Evolutionary conservation across 2,113 vertebrate species (phyloP).

Genomic region (Collichthys lucidus): DNA sequence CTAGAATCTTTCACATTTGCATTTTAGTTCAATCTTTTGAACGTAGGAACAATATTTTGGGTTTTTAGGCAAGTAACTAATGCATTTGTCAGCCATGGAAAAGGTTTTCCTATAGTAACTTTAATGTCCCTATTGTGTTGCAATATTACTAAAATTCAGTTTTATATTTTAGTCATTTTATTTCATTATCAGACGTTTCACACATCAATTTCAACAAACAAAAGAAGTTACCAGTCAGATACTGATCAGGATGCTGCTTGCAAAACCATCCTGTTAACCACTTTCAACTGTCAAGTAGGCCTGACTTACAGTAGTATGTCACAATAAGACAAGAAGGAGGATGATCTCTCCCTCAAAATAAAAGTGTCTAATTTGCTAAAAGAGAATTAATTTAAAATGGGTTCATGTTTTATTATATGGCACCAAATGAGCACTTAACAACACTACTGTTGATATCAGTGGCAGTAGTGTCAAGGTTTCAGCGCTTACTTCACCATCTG

Average conservation of each 20-base stretch:
- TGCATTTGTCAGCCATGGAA: background rate
- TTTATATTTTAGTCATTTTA: background rate
- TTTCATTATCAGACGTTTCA: too few species aligned
- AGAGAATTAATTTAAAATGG: background rate
- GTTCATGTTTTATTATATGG: background rate
- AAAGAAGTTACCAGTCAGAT: too few species aligned
- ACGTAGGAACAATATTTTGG: background rate
- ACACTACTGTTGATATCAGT: accelerated
- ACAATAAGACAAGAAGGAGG: background rate
- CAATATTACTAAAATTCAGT: background rate
- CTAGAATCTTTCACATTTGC: too few species aligned
- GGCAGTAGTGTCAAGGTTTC: background rate
- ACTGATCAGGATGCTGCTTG: background rate
- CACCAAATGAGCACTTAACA: too few species aligned
- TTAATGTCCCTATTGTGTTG: background rate
- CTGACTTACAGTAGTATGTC: background rate
- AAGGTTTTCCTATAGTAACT: background rate
- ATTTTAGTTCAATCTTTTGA: background rate
- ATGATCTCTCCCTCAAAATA: background rate
- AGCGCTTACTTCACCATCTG: background rate
- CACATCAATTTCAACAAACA: background rate
- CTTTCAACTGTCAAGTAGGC: background rate
- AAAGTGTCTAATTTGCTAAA: background rate
- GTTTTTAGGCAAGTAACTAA: background rate
- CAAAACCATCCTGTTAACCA: slow-evolving; percentile 4